Evolutionary conservation across 92 coral and sea anemone genomes (phyloP), one percentile per base, ranked within the genome.

Genomic region (Porites cylindrica): DNA sequence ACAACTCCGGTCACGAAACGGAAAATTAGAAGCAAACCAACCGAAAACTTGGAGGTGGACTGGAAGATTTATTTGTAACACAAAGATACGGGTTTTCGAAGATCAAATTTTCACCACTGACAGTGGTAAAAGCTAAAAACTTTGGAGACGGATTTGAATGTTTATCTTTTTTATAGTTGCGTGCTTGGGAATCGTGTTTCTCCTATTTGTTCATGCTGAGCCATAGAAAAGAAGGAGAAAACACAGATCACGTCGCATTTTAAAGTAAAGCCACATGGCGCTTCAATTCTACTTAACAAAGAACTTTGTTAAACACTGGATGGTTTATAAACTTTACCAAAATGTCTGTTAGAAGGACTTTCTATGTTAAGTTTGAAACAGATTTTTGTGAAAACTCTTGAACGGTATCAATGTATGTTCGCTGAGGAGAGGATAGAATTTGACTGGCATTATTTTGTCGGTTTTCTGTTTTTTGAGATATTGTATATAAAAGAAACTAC

Each of bases 201-300:
- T 43, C 67, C 8, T 60, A 64, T 6, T 79, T 10, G 24, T 47
- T 24, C 82, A n/a, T 65, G 82, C 82, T 38, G 82, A 29, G 82
- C 19, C 38, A 38, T 51, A 19, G 32, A 78, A 78, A 62, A 62
- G 69, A 38, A 32, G 62, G 70, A 26, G n/a, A 32, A 7, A 59
- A 77, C 53, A 18, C 58, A 17, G 10, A 23, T 56, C 11, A 10
- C 65, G 10, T 73, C n/a, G 43, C 50, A 6, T 50, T 32, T 69
- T 16, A 26, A 32, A 16, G 13, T 16, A 72, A 43, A 47, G 24
- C 20, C 43, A 51, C 78, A 51, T 13, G 21, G n/a, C 1, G 62
- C 38, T 2, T 62, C 19, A 13, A 16, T 62, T 62, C 21, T 16
- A 62, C 1, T 38, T 38, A 38, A 38, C 43, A 56, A 10, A 56